Percentiles rank a stretch among this genome's conserved stretches.
Evolutionary conservation across 2,888 invertebrate species (phyloP).

Genomic region (Pasiphila rectangulata): DNA sequence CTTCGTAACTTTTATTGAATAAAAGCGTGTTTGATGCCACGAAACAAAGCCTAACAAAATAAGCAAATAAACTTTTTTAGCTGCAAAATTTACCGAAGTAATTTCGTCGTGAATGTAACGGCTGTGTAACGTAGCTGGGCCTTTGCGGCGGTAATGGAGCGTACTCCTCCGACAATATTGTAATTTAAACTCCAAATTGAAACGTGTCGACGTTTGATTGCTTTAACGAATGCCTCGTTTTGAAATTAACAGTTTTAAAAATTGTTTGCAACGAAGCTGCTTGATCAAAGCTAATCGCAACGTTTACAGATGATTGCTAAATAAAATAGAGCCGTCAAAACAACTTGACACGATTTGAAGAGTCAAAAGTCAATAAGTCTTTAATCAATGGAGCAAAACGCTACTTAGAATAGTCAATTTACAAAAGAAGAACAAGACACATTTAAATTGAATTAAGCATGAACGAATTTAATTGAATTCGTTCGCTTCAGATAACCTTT

Average conservation of each 20-base stretch:
- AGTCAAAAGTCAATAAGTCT: no score
- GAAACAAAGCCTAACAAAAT: slow-evolving; percentile 31
- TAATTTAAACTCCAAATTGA: slow-evolving; percentile 41
- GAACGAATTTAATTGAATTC: no score
- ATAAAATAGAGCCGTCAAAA: slow-evolving; percentile 43
- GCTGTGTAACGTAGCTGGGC: slow-evolving; percentile 32
- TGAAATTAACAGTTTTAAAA: slow-evolving; percentile 27
- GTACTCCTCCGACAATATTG: slow-evolving; percentile 39
- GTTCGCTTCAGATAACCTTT: no score
- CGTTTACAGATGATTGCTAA: slow-evolving; percentile 27
- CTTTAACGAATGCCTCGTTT: slow-evolving; percentile 31
- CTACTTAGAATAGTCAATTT: no score
- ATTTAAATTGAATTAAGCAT: no score
- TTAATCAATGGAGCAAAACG: no score
- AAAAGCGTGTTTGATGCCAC: slow-evolving; percentile 16
- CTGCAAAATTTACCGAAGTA: slow-evolving; percentile 34
- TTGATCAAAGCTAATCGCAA: slow-evolving; percentile 22
- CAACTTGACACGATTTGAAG: slow-evolving; percentile 44
- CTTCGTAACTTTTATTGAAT: slow-evolving; percentile 7
- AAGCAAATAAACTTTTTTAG: slow-evolving; percentile 32
- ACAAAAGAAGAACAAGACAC: no score
- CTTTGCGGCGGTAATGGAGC: slow-evolving; percentile 40
- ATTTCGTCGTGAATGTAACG: slow-evolving; percentile 34
- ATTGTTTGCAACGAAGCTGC: slow-evolving; percentile 13
- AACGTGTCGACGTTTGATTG: slow-evolving; percentile 36